Evolutionary conservation across 2,888 invertebrate species (phyloP), one percentile per base, ranked within the genome.

Genomic region (Drosophila nr. fundita): DNA sequence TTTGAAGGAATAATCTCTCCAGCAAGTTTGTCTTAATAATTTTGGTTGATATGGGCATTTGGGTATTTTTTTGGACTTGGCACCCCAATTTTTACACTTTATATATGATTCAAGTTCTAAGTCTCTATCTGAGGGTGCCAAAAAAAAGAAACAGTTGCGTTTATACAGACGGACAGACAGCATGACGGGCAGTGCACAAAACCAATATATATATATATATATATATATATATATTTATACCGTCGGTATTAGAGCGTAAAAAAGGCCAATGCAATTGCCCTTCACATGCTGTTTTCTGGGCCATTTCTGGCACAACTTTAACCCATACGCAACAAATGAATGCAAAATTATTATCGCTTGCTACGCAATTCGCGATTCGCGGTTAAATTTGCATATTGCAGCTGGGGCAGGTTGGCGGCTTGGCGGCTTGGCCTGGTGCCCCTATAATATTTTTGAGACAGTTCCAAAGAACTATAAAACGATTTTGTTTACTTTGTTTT

Each of bases 311-410:
- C 18, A 63, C 48, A 49, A 73, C 77, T 68, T 79, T 68, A 63
- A 29, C 54, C 38, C 50, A 57, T 36, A 58, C 63, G 48, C 61
- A 54, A 49, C 40, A 32, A 70, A 76, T 60, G 55, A 72, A 78
- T 80, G 78, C 76, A 78, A 89, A 84, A 75, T 73, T 68, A 71
- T 82, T 87, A 83, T 78, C 64, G 72, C 62, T 79, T 74, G 65
- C 82, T 77, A 86, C 89, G 89, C 89, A 86, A 86, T 63, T 68
- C 88, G 88, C 86, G 74, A 78, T 67, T 70, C 67, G 66, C 65
- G 50, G 49, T 54, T 63, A n/a, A 70, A 87, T 89, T 85, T 82
- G 73, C 89, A 87, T 84, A 77, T 69, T 89, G 80, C 89, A 82
- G 73, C 79, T 79, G 45, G 42, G 45, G 83, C 80, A 78, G 83